These are phyloP conservation scores for Casuarius casuarius DNA, from an alignment of 2,113 vertebrate species.

Conservation along the genomic window DNA sequence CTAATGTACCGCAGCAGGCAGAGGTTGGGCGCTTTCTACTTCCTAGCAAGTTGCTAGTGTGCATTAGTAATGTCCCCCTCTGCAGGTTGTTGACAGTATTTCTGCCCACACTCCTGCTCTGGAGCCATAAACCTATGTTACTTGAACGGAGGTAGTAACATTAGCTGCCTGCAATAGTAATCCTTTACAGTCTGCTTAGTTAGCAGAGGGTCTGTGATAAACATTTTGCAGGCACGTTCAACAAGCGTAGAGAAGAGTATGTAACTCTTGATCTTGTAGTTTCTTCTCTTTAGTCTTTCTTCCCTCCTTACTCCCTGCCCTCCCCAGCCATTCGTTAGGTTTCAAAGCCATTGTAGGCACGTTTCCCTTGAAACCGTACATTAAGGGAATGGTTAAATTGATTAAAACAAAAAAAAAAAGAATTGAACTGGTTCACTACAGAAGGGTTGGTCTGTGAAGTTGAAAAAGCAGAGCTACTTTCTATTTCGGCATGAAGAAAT, in stretches of 20 bases:
- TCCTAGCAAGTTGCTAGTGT: rapidly evolving
- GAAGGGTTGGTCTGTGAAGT: not conserved
- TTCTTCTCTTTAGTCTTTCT: not conserved
- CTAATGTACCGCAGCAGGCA: not conserved
- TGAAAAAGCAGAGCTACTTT: not conserved
- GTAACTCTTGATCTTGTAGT: not conserved
- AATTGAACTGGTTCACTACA: not conserved
- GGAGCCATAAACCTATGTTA: not conserved
- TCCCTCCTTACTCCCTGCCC: not conserved
- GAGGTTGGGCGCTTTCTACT: not conserved
- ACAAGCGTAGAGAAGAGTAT: not conserved
- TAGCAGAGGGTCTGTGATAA: not conserved
- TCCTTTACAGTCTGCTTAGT: not conserved
- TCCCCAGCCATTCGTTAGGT: not conserved
- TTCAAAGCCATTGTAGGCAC: not conserved
- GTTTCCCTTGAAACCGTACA: not conserved
- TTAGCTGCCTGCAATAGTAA: not conserved
- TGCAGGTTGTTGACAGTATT: not conserved
- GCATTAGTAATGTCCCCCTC: not conserved
- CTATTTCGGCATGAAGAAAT: not conserved
- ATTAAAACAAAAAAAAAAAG: not conserved
- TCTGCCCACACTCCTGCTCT: not conserved
- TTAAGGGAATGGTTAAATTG: not conserved
- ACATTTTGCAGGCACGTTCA: not conserved
- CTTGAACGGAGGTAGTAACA: not conserved